Percentiles rank a stretch among this genome's conserved stretches.
Evolutionary conservation across 2,113 vertebrate genomes (phyloP).

Genomic region (Istiophorus platypterus): DNA sequence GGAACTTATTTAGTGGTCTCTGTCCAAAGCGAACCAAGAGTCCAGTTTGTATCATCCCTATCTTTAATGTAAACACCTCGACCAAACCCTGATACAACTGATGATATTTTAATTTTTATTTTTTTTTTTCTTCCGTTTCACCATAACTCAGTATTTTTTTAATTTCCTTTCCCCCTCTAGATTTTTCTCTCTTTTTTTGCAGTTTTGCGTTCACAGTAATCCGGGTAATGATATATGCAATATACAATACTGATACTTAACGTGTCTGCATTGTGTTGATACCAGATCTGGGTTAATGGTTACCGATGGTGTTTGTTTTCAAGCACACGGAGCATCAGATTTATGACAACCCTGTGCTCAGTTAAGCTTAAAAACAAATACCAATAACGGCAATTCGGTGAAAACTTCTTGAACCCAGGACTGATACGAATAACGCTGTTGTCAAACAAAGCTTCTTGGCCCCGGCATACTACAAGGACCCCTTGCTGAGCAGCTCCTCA

Average conservation of each 20-base stretch:
- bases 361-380: conserved; percentile 30
- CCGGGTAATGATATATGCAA: conserved; percentile 16
- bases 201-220: conserved; percentile 44
- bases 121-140: not conserved
- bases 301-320: conserved; percentile 35
- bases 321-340: not conserved
- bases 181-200: not conserved
- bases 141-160: conserved; percentile 31
- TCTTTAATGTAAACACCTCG: conserved; percentile 76
- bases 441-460: conserved; percentile 50
- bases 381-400: not conserved
- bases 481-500: conserved; percentile 60
- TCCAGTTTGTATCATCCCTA: conserved; percentile 81
- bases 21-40: conserved; percentile 64
- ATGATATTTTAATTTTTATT: conserved; percentile 31
- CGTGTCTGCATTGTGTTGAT: conserved; percentile 18
- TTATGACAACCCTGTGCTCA: not conserved
- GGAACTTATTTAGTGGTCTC: conserved; percentile 80
- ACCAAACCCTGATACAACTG: not conserved
- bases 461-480: conserved; percentile 45
- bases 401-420: conserved; percentile 38
- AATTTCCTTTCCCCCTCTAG: not conserved
- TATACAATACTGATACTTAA: conserved; percentile 1
- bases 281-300: conserved; percentile 47
- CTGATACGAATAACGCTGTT: conserved; percentile 45